Conservation (phyloP, 2,797 vertebrate genomes). For the Sitta carolinensis region DNA sequence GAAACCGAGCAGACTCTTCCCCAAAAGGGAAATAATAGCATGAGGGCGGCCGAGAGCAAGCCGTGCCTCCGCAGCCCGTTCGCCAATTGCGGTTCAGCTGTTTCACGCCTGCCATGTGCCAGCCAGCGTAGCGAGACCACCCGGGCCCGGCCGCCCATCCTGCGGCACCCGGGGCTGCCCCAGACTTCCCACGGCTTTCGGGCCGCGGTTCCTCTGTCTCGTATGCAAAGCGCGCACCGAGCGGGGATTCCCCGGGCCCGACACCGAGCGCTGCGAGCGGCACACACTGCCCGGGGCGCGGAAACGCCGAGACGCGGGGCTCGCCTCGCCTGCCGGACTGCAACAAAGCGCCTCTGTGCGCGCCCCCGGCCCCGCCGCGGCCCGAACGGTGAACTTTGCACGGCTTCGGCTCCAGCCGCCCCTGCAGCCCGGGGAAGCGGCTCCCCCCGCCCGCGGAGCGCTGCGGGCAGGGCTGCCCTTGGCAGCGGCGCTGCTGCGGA, state of each 20-base stretch:
- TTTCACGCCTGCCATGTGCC: background rate
- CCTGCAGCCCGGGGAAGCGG: background rate
- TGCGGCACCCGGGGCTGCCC: background rate
- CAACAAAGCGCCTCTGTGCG: background rate
- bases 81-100: accelerated
- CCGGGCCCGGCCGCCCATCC: background rate
- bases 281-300: background rate
- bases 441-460: background rate
- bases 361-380: background rate
- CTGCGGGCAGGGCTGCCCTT: background rate
- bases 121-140: background rate
- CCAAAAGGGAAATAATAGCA: background rate
- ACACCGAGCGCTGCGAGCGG: accelerated
- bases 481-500: background rate
- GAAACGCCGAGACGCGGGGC: accelerated
- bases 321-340: too few relatives aligned
- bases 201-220: background rate
- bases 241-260: background rate
- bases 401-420: background rate
- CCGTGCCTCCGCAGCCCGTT: accelerated
- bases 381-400: background rate
- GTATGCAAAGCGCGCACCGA: background rate
- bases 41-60: background rate
- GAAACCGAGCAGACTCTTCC: background rate
- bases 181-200: background rate